Conservation (phyloP, 2,797 vertebrate species). For the Eurystomus glaucurus region DNA sequence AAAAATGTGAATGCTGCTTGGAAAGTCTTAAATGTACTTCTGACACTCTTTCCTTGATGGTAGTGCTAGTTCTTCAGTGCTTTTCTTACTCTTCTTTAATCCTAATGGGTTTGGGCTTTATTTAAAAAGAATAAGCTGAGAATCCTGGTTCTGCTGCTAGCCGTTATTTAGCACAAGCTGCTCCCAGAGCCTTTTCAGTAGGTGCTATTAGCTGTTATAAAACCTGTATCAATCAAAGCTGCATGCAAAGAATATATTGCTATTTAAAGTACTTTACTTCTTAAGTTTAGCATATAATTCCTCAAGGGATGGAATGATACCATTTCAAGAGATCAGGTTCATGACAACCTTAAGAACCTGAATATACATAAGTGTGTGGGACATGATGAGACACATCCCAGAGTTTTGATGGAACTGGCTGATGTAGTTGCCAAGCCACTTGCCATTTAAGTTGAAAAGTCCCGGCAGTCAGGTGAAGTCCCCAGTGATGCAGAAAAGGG, state of each 20-base stretch:
- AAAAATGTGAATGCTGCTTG: conserved; percentile 4
- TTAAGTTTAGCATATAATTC: neutral
- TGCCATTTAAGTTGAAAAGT: too few relatives aligned
- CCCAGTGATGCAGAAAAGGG: too few relatives aligned
- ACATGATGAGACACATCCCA: neutral
- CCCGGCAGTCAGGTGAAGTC: too few relatives aligned
- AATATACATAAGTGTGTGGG: neutral
- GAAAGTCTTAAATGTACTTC: conserved; percentile 22
- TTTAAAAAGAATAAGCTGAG: neutral
- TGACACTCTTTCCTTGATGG: neutral
- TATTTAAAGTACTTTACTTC: neutral
- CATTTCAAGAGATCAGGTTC: neutral
- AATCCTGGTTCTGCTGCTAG: neutral
- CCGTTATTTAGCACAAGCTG: neutral
- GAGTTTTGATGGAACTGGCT: neutral
- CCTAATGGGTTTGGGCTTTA: neutral
- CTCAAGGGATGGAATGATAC: neutral
- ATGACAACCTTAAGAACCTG: neutral
- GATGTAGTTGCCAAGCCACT: neutral
- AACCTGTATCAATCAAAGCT: neutral
- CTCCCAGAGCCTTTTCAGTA: neutral
- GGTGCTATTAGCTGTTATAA: neutral
- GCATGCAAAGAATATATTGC: neutral
- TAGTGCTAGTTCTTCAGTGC: neutral
- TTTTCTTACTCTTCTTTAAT: neutral